Percentiles rank a stretch among this genome's conserved stretches.
Conservation (phyloP, 2,888 invertebrate genomes). For the Catocala fraxini region DNA sequence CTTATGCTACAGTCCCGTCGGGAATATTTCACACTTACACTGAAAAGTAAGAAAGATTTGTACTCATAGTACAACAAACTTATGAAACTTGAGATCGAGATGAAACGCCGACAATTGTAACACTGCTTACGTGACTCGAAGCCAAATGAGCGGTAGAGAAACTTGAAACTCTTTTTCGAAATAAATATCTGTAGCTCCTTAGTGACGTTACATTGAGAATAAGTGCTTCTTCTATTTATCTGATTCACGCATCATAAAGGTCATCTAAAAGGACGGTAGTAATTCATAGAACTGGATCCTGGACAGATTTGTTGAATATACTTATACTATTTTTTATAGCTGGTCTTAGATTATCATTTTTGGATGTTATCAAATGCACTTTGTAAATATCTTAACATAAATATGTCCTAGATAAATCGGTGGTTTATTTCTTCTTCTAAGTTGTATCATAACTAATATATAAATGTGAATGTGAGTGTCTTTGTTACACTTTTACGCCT, state of each 20-base stretch:
- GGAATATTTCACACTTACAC: constrained; percentile 25
- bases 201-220: constrained; percentile 16
- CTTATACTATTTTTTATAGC: too few relatives aligned
- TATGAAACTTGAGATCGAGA: constrained; percentile 50
- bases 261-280: background rate
- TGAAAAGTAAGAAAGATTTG: constrained; percentile 50
- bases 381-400: too few relatives aligned
- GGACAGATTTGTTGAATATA: too few relatives aligned
- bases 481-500: too few relatives aligned
- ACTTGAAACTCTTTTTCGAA: constrained; percentile 25
- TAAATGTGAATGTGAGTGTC: too few relatives aligned
- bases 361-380: too few relatives aligned
- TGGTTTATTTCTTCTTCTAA: too few relatives aligned
- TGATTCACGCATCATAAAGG: constrained; percentile 14
- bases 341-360: too few relatives aligned
- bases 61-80: constrained; percentile 42
- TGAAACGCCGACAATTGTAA: constrained; percentile 52
- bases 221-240: constrained; percentile 25
- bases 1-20: constrained; percentile 9
- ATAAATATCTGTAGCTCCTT: constrained; percentile 19
- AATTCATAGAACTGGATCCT: background rate
- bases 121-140: constrained; percentile 48
- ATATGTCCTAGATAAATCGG: too few relatives aligned
- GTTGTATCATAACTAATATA: too few relatives aligned
- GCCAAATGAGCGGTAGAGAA: constrained; percentile 25